Percentiles rank a stretch among this genome's conserved stretches.
Evolutionary conservation across 2,888 invertebrate species (phyloP).

Genomic region (Andrena haemorrhoa): DNA sequence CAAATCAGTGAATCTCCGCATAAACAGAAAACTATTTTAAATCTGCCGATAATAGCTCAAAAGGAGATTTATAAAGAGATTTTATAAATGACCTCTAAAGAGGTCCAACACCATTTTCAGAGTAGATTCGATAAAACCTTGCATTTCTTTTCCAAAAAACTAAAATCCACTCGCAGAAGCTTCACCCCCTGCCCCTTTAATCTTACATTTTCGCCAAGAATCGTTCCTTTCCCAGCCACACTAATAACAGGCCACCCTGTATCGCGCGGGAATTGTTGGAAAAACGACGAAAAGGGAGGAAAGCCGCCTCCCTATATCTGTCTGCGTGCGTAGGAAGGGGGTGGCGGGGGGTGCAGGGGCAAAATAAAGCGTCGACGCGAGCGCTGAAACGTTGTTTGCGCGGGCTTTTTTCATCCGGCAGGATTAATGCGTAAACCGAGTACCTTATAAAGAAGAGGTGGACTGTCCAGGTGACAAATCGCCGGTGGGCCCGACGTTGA

Average conservation of each 20-base stretch:
- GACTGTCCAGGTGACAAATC: slow-evolving; percentile 68
- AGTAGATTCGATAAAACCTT: too few relatives aligned
- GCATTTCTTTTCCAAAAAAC: too few relatives aligned
- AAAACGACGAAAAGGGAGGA: slow-evolving; percentile 15
- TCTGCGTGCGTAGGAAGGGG: background rate
- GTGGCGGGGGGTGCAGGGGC: background rate
- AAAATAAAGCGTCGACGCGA: slow-evolving; percentile 54
- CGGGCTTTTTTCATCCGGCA: slow-evolving; percentile 65
- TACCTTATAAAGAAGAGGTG: slow-evolving; percentile 67
- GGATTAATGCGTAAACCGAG: slow-evolving; percentile 72
- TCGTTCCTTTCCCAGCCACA: background rate
- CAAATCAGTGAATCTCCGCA: too few relatives aligned
- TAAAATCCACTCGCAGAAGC: too few relatives aligned
- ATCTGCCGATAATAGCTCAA: too few relatives aligned
- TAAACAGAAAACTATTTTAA: too few relatives aligned
- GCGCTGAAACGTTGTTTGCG: slow-evolving; percentile 73
- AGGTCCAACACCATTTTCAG: too few relatives aligned
- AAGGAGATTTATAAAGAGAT: too few relatives aligned
- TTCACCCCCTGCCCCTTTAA: too few relatives aligned
- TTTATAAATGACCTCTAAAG: too few relatives aligned
- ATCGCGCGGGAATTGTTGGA: background rate
- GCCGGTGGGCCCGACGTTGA: slow-evolving; percentile 56
- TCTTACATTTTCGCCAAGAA: background rate
- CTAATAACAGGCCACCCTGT: background rate
- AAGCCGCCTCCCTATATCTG: background rate